These are phyloP conservation scores for Branchellion lobata DNA, from an alignment of 2,888 invertebrate genomes.

Conservation along the genomic window DNA sequence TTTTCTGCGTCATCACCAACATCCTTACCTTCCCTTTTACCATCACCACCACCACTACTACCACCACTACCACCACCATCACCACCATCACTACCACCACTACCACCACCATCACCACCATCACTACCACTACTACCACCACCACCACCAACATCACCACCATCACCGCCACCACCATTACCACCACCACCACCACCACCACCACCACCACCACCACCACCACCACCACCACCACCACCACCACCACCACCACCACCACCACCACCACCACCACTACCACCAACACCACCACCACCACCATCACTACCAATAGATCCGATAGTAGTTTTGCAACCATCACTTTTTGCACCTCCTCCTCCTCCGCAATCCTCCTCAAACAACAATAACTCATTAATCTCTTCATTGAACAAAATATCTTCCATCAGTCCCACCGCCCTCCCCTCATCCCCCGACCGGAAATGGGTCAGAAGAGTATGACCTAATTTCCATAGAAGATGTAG, in stretches of 20 bases:
- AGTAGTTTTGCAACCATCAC: neutral
- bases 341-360: neutral
- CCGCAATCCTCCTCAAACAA: neutral
- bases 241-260: neutral
- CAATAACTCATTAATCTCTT: neutral
- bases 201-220: too few relatives aligned
- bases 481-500: neutral
- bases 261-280: neutral
- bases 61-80: too few relatives aligned
- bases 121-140: too few relatives aligned
- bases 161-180: too few relatives aligned
- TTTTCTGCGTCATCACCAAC: too few relatives aligned
- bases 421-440: neutral
- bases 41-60: too few relatives aligned
- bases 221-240: too few relatives aligned
- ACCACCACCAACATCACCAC: too few relatives aligned
- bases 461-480: neutral
- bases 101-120: too few relatives aligned
- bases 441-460: neutral
- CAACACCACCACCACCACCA: neutral
- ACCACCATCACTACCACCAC: too few relatives aligned
- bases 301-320: neutral
- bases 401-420: neutral
- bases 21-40: too few relatives aligned
- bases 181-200: neutral